Base-by-base conservation (phyloP, 2,797 vertebrate species). In the Erpetoichthys calabaricus region DNA sequence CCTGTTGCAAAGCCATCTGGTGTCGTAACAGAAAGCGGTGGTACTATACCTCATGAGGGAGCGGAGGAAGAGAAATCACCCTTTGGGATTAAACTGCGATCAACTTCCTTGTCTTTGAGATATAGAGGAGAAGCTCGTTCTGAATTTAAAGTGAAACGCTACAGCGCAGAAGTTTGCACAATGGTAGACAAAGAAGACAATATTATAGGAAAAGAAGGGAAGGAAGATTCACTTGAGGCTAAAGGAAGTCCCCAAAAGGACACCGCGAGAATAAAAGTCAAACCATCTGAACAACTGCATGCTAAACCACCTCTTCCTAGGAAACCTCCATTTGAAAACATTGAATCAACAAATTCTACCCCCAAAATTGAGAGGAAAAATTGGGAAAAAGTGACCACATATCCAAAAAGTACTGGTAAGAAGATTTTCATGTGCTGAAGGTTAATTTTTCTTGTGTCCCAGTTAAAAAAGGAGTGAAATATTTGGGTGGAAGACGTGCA, bases 61-160 rank as follows among this genome's bases (percentile, higher is more conserved):
- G 62, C 64, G 25, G 67, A 67, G 9, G 83, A 85, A 53, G 73
- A 79, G 51, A 86, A 74, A 73, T 77, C 59, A 42, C 68, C 84
- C 10, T 97, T 97, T 68, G 89, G 88, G 7, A 68, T 94, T 53
- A 95, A 90, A 70, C 86, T 97, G 43, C 88, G 92, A 58, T 84
- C 89, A 62, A 93, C 88, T 1, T 89, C 91, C 2, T 76, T 85
- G 53, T 90, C 88, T 1, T 59, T 84, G 49, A 89, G 72, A 72
- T 73, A 76, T 3, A 78, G 69, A 8, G 49, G 68, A 47, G 86
- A 85, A 0, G 55, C 68, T 3, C 64, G 67, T 5, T 57, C 68
- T 6, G 82, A 83, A 47, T 63, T 69, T 25, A 82, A 68, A 50
- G 75, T 65, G 47, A 86, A 87, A 70, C 75, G 74, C 54, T 69